phyloP scores from a whole-genome alignment of 2,888 invertebrate species.

The Folsomia candida region DNA sequence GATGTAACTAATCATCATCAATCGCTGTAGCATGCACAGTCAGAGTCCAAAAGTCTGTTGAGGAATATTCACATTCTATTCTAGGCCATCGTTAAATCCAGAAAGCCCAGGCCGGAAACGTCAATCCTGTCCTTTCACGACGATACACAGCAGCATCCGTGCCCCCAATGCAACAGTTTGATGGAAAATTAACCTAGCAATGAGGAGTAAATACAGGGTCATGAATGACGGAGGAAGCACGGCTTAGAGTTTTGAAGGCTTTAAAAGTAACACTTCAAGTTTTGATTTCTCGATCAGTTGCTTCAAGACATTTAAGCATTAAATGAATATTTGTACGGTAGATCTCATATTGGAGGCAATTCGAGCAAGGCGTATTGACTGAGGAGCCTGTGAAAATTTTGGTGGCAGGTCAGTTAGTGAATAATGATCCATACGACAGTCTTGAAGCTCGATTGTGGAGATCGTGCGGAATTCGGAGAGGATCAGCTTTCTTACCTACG shows the following conservation, averaged over 20 bases:
- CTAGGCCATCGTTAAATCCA: background rate
- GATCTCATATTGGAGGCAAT: slow-evolving; percentile 64
- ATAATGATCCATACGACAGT: slow-evolving; percentile 57
- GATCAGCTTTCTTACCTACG: slow-evolving; percentile 59
- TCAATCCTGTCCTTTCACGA: slow-evolving; percentile 1
- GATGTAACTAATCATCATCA: no score
- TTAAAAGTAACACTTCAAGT: slow-evolving; percentile 57
- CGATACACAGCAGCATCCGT: slow-evolving; percentile 7
- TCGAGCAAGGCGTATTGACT: slow-evolving; percentile 64
- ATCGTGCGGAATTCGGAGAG: slow-evolving; percentile 61
- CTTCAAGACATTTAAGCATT: no score
- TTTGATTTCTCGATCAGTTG: no score
- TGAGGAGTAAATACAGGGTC: slow-evolving; percentile 61
- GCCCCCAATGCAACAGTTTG: slow-evolving; percentile 28
- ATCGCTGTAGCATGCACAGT: no score
- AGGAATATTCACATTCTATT: no score
- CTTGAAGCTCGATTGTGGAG: slow-evolving; percentile 65
- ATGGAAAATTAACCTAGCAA: slow-evolving; percentile 62
- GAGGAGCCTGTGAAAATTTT: slow-evolving; percentile 62
- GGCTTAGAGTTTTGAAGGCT: slow-evolving; percentile 62
- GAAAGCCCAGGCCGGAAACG: background rate
- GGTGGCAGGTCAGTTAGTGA: slow-evolving; percentile 58
- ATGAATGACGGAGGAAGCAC: slow-evolving; percentile 62
- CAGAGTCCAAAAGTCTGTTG: no score
- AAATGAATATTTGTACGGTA: no score